These are phyloP conservation scores for Thymallus thymallus DNA, from an alignment of 2,113 vertebrate species.

Conservation along the genomic window DNA sequence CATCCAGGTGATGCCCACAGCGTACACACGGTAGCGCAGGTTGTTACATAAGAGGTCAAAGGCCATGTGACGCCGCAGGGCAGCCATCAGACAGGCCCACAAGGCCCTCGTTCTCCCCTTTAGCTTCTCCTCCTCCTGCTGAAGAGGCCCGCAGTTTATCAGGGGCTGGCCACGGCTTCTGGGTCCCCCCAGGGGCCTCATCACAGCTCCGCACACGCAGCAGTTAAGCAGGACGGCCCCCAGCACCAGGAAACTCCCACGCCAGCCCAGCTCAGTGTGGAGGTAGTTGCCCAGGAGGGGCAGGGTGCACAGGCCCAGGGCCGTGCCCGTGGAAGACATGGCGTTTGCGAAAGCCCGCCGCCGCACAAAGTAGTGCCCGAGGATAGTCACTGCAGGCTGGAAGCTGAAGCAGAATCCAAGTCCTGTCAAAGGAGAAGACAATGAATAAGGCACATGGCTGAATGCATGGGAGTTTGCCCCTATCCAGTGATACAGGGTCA, in stretches of 20 bases:
- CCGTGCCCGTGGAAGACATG: constrained; percentile 83
- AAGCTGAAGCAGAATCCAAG: constrained; percentile 92
- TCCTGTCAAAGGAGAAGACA: constrained; percentile 65
- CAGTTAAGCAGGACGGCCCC: constrained; percentile 86
- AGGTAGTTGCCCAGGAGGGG: constrained; percentile 83
- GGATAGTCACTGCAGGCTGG: constrained; percentile 83
- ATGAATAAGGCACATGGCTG: too few species aligned
- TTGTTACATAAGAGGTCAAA: constrained; percentile 86
- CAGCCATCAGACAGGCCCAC: background rate
- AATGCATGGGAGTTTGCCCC: too few species aligned
- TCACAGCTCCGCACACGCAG: constrained; percentile 87
- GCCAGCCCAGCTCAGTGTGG: constrained; percentile 85
- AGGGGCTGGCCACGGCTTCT: constrained; percentile 41
- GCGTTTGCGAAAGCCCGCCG: constrained; percentile 83
- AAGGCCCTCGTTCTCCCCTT: constrained; percentile 4
- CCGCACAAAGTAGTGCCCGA: constrained; percentile 87
- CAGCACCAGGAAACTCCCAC: constrained; percentile 87
- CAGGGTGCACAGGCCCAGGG: constrained; percentile 83
- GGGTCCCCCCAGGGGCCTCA: constrained; percentile 79
- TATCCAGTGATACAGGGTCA: too few species aligned
- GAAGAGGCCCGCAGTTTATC: constrained; percentile 40
- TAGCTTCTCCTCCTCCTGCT: constrained; percentile 8
- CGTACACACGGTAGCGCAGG: constrained; percentile 75
- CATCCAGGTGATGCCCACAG: constrained; percentile 82
- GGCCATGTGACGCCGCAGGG: constrained; percentile 75